Evolutionary conservation across 2,113 vertebrate genomes (phyloP), one percentile per base, ranked within the genome.

Genomic region (Cephalopholis sonnerati): DNA sequence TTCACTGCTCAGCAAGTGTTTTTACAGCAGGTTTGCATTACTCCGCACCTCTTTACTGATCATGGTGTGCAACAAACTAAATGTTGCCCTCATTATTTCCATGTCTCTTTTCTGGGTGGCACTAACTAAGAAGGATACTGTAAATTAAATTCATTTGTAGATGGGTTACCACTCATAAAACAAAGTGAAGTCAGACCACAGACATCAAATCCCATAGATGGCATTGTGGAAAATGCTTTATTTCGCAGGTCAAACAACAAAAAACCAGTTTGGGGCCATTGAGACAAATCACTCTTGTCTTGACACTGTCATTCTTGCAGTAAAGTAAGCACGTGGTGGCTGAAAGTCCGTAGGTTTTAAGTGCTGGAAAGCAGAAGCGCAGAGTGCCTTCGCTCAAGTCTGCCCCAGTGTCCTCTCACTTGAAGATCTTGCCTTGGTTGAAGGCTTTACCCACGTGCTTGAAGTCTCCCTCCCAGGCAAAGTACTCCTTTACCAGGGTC

Each of bases 361-460:
- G 84, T 83, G 82, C 78, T 32, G 67, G 77, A 77, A 82, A 82
- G 89, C 85, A 74, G 81, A 87, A 65, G 77, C 75, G 63, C 50
- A 65, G 48, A 86, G 76, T 88, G 87, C 92, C 82, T 87, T 84
- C 15, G 44, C 41, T 88, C 86, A 24, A 61, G 22, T 70, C 36
- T 44, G 62, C 81, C 68, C 83, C 79, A 62, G 70, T 64, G 82
- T 87, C 83, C 85, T 80, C 85, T 98, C 95, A 98, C 91, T 98
- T 98, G 95, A 97, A 98, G 94, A 97, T 82, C 94, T 97, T 98
- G 93, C 97, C 97, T 93, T 97, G 96, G 93, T 96, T 96, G 93
- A 98, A 91, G 67, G 95, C 8, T 92, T 97, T 98, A 74, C 97
- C 97, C 62, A 97, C 95, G 3, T 98, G 96, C 92, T 96, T 96